Base-by-base conservation (phyloP, 2,888 invertebrate genomes). In the Morpho helenor region DNA sequence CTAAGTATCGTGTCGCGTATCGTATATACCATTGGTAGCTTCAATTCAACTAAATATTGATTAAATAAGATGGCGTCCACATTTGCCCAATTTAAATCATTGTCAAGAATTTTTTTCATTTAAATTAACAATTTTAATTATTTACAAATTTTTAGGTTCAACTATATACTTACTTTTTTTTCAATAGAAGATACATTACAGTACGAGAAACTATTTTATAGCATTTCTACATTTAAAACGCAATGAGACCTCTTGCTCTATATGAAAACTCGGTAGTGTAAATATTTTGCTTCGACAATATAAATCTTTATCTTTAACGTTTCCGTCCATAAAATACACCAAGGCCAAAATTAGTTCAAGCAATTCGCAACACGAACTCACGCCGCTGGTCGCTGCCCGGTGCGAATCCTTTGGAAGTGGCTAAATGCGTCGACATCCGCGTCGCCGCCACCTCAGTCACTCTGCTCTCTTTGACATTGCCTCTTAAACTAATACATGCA, bases 401-500 rank as follows among this genome's bases (percentile, higher is more conserved):
- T 62, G 70, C 73, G 65, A 70, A 67, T 71, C 71, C 63, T 68
- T 64, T 55, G 62, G 61, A 65, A 62, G 67, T 65, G 68, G 76
- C 86, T 87, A 87, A 86, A 81, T 83, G 73, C 68, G 77, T 80
- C 53, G 40, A 79, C 80, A 84, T 82, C 80, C 84, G 80, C 77
- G 80, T 81, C 79, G 81, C 62, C 70, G 62, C 48, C 68, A 69
- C 66, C 71, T 76, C 71, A 70, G 69, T 71, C 71, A 64, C 68
- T 69, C 46, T 65, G 57, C 56, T 59, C 63, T 63, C 63, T 61
- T 58, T 59, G 52, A 63, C 62, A 62, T 62, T 55, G 59, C 44
- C 54, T 53, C 59, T 55, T 59, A 53, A 45, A 62, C 64, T 64
- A 62, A 56, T 63, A 61, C 58, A 44, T n/a, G 50, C 54, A 9